A percentile compares a stretch with the other conserved stretches of the same genome.
Evolutionary conservation across 2,797 vertebrate genomes (phyloP).

Genomic region (Ataeniobius toweri): DNA sequence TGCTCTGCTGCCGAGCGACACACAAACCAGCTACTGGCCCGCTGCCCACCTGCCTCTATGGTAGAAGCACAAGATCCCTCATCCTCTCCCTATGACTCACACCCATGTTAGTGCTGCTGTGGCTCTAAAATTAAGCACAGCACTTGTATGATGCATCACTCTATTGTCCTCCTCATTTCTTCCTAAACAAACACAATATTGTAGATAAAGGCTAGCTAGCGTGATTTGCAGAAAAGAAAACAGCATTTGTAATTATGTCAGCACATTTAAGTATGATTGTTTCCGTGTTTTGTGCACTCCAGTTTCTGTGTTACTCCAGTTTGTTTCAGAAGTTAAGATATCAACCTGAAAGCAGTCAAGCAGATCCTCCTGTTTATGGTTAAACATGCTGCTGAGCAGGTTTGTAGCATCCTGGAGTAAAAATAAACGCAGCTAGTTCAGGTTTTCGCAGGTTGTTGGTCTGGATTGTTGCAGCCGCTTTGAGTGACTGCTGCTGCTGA

Average conservation of each 20-base stretch:
- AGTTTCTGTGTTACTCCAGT: not conserved
- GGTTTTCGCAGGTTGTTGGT: constrained; percentile 19
- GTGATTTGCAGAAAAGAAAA: constrained; percentile 25
- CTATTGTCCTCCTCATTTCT: not conserved
- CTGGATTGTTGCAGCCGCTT: constrained; percentile 6
- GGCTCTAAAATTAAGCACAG: not conserved
- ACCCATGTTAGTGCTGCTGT: constrained; percentile 12
- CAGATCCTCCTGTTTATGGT: not conserved
- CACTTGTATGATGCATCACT: too few relatives aligned
- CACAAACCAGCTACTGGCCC: constrained; percentile 49
- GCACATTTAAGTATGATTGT: not conserved
- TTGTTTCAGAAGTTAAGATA: not conserved
- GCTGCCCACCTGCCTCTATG: constrained; percentile 20
- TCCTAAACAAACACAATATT: not conserved
- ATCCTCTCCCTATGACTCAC: constrained; percentile 18
- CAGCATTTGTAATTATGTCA: not conserved
- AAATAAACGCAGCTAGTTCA: constrained; percentile 44
- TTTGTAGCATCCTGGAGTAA: constrained; percentile 36
- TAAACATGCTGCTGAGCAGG: constrained; percentile 27
- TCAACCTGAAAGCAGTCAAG: not conserved
- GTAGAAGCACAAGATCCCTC: not conserved
- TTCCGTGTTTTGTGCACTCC: not conserved
- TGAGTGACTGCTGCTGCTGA: constrained; percentile 55
- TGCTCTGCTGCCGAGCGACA: constrained; percentile 46
- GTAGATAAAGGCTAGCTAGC: not conserved